Evolutionary conservation across 92 coral and sea anemone genomes (phyloP).

Genomic region (Phenganax subtilis): DNA sequence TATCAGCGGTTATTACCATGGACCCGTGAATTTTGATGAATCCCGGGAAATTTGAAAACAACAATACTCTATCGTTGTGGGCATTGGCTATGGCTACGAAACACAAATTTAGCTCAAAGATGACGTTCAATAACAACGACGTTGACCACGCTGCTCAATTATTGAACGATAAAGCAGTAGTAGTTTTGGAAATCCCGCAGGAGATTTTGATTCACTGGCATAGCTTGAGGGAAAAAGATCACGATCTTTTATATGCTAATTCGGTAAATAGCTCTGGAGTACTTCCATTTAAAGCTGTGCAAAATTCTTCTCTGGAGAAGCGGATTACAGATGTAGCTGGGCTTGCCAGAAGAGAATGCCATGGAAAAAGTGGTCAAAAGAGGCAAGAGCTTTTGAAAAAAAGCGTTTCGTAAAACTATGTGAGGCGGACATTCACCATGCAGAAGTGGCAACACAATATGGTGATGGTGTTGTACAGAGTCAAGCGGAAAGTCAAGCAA

Average conservation of each 20-base stretch:
- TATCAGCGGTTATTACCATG: constrained; percentile 1
- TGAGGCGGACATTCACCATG: neutral
- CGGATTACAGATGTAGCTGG: constrained; percentile 3
- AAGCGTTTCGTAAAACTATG: neutral
- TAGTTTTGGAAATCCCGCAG: constrained; percentile 24
- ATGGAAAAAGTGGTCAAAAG: constrained; percentile 8
- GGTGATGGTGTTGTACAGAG: neutral
- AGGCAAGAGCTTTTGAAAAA: neutral
- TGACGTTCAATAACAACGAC: too few species aligned
- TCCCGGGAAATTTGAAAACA: neutral
- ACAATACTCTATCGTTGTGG: too few species aligned
- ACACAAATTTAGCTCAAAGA: too few species aligned
- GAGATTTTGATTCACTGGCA: constrained; percentile 21
- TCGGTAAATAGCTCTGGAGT: neutral
- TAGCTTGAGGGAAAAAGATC: neutral
- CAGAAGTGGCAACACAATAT: neutral
- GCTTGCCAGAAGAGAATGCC: constrained; percentile 15
- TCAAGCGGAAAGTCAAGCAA: neutral
- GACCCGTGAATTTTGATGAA: constrained; percentile 5
- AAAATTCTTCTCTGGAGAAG: neutral
- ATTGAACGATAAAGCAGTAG: neutral
- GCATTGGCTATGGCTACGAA: too few species aligned
- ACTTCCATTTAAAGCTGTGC: neutral
- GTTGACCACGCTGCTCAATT: too few species aligned
- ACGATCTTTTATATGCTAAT: neutral